Conservation (phyloP, 2,888 invertebrate genomes). For the Dynastes tityus region DNA sequence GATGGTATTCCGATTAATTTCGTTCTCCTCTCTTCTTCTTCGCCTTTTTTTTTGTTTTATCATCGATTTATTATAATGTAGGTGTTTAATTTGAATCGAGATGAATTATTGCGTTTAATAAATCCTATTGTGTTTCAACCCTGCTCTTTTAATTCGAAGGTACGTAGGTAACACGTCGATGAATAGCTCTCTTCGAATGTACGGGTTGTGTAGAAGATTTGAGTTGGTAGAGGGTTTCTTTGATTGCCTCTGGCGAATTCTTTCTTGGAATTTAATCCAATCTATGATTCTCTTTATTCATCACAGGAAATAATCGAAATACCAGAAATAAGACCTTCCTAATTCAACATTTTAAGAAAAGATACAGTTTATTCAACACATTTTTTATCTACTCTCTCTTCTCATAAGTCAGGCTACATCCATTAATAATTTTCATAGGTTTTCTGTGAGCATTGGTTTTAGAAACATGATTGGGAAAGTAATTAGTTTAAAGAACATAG, state of each 20-base stretch:
- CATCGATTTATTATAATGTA: conserved; percentile 69
- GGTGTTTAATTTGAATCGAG: conserved; percentile 66
- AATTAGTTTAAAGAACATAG: too few relatives aligned
- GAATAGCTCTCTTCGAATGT: neutral
- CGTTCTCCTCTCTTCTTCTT: conserved; percentile 55
- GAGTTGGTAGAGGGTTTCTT: neutral
- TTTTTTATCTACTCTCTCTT: too few relatives aligned
- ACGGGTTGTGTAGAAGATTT: neutral
- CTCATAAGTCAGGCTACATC: too few relatives aligned
- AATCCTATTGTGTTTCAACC: conserved; percentile 45
- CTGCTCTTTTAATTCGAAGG: conserved; percentile 24
- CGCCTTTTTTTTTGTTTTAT: conserved; percentile 66
- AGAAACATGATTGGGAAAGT: too few relatives aligned
- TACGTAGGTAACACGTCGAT: neutral
- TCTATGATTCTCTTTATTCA: neutral
- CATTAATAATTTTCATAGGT: too few relatives aligned
- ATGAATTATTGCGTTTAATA: conserved; percentile 49
- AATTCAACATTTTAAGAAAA: neutral
- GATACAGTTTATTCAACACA: too few relatives aligned
- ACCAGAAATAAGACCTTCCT: neutral
- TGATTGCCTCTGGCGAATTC: conserved; percentile 1
- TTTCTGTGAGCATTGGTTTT: too few relatives aligned
- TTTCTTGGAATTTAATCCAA: conserved; percentile 20
- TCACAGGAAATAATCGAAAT: conserved; percentile 3
- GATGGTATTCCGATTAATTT: conserved; percentile 68